phyloP scores from a whole-genome alignment of 2,113 vertebrate species.

The Pseudorectes ferrugineus region DNA sequence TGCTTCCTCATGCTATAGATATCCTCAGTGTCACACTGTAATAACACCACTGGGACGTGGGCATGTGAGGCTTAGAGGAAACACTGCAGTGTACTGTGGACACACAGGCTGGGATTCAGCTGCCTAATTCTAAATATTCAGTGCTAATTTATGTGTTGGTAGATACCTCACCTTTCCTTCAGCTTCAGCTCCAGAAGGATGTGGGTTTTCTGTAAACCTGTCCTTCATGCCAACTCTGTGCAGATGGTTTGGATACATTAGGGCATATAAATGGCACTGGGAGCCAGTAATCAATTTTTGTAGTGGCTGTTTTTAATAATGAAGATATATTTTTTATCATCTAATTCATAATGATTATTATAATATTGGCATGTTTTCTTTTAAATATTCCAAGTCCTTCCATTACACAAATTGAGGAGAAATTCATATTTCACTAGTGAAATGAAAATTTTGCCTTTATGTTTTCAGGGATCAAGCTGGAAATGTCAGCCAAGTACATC shows the following conservation, averaged over 20 bases:
- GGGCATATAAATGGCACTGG: not conserved
- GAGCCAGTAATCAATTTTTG: not conserved
- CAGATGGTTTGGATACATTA: not conserved
- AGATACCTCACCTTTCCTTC: not conserved
- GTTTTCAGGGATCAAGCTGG: not conserved
- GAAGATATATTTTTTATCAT: not conserved
- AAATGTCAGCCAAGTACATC: not conserved
- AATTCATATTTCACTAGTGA: not conserved
- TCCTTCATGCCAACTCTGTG: not conserved
- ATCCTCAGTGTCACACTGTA: not conserved
- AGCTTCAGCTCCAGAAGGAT: not conserved
- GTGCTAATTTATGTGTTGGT: not conserved
- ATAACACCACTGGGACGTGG: not conserved
- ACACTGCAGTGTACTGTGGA: not conserved
- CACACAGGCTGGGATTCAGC: not conserved
- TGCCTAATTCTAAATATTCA: not conserved
- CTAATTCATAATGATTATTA: not conserved
- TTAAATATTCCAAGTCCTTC: not conserved
- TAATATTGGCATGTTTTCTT: not conserved
- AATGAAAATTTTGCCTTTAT: not conserved
- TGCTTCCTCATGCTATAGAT: not conserved
- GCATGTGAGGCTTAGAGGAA: not conserved
- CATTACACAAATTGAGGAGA: not conserved
- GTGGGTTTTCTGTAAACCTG: not conserved
- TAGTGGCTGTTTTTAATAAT: not conserved